Conservation (phyloP, 2,797 vertebrate species). For the Pseudochirops cupreus region DNA sequence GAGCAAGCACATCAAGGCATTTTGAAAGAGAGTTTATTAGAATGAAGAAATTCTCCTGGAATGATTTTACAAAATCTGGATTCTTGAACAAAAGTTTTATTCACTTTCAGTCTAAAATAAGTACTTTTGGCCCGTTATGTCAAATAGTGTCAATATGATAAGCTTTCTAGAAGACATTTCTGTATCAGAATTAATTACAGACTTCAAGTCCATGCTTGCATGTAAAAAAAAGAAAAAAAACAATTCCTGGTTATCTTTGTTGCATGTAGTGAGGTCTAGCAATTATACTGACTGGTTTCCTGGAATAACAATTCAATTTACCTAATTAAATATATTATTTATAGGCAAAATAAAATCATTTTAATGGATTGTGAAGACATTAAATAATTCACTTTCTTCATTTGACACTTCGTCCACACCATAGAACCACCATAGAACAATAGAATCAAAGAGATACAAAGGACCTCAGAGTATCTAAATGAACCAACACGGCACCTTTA, state of each 20-base stretch:
- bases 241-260: not conserved
- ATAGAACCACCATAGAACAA: not conserved
- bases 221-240: not conserved
- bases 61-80: conserved; percentile 51
- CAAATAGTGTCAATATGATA: conserved; percentile 10
- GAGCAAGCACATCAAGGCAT: conserved; percentile 65
- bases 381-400: not conserved
- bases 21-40: conserved; percentile 65
- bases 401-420: not conserved
- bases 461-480: not conserved
- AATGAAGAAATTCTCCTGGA: conserved; percentile 50
- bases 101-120: conserved; percentile 54
- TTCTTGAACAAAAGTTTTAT: conserved; percentile 45
- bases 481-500: not conserved
- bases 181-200: not conserved
- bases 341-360: not conserved
- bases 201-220: not conserved
- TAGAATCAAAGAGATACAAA: not conserved
- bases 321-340: not conserved
- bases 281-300: not conserved
- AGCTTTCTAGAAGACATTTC: not conserved
- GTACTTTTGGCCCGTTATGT: conserved; percentile 54
- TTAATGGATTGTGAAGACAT: not conserved
- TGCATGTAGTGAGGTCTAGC: not conserved
- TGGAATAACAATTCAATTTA: not conserved